Percentiles rank a stretch among this genome's conserved stretches.
Conservation (phyloP, 2,888 invertebrate genomes). For the Aplocera efformata region DNA sequence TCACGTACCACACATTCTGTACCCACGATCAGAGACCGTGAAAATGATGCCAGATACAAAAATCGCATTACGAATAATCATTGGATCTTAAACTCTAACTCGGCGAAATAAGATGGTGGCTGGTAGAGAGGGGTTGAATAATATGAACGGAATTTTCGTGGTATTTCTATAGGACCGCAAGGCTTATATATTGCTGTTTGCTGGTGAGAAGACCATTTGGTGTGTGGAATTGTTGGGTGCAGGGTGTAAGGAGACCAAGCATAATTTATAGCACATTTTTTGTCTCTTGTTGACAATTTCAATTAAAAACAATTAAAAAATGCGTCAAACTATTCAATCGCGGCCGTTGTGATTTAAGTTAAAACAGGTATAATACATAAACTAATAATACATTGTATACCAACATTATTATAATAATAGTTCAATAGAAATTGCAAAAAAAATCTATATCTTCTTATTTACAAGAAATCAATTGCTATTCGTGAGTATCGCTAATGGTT, state of each 20-base stretch:
- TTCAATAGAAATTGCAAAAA: no score
- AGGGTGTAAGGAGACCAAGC: neutral
- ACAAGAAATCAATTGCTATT: no score
- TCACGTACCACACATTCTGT: slow-evolving; percentile 32
- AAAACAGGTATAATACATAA: no score
- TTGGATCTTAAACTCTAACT: slow-evolving; percentile 5
- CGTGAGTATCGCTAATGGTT: no score
- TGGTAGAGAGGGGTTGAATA: slow-evolving; percentile 1
- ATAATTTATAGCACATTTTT: no score
- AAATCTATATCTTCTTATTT: no score
- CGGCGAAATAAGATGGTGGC: slow-evolving; percentile 1
- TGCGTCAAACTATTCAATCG: no score
- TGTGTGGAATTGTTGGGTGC: neutral
- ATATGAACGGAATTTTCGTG: slow-evolving; percentile 35
- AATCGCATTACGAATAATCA: neutral
- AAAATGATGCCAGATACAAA: slow-evolving; percentile 27
- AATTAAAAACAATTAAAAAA: no score
- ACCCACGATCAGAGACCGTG: slow-evolving; percentile 36
- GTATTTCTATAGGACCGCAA: slow-evolving; percentile 31
- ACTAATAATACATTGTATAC: no score
- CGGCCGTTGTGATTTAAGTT: no score
- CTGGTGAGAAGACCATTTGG: slow-evolving; percentile 15
- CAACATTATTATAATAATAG: no score
- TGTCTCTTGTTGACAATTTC: no score
- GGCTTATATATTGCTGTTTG: slow-evolving; percentile 19